phyloP scores from a whole-genome alignment of 2,113 vertebrate genomes.

The Oreocharis arfaki region DNA sequence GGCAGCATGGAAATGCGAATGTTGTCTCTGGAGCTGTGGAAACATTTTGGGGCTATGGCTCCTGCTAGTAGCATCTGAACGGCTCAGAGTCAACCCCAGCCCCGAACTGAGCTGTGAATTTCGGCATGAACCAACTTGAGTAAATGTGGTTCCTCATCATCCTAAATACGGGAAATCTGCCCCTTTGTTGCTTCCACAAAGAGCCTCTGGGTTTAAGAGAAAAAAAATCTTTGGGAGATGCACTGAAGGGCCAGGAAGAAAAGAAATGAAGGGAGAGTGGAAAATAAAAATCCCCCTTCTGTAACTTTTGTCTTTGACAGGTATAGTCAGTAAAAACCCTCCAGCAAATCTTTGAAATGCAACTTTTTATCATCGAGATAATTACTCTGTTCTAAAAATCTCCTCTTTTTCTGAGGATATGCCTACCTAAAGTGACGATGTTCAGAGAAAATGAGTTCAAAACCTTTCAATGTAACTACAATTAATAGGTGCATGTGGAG shows the following conservation, averaged over 20 bases:
- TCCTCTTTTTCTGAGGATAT: neutral
- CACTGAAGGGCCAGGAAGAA: neutral
- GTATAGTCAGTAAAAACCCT: neutral
- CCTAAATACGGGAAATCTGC: neutral
- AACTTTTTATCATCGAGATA: neutral
- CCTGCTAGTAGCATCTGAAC: neutral
- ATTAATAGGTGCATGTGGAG: neutral
- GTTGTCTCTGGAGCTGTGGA: neutral
- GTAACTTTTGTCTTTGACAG: neutral
- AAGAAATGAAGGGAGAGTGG: neutral
- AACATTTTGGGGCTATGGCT: neutral
- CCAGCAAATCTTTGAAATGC: neutral
- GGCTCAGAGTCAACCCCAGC: neutral
- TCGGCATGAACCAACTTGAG: neutral
- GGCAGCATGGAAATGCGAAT: accelerated
- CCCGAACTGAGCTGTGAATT: neutral
- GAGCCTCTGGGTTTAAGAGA: neutral
- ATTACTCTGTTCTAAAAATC: neutral
- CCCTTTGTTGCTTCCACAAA: neutral
- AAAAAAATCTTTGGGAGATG: neutral
- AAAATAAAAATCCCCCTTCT: neutral
- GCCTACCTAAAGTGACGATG: neutral
- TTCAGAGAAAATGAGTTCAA: neutral
- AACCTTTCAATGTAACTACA: neutral
- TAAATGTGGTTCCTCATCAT: neutral